Base-by-base conservation (phyloP, 1,140 invertebrate species). In the Cephus cinctus region DNA sequence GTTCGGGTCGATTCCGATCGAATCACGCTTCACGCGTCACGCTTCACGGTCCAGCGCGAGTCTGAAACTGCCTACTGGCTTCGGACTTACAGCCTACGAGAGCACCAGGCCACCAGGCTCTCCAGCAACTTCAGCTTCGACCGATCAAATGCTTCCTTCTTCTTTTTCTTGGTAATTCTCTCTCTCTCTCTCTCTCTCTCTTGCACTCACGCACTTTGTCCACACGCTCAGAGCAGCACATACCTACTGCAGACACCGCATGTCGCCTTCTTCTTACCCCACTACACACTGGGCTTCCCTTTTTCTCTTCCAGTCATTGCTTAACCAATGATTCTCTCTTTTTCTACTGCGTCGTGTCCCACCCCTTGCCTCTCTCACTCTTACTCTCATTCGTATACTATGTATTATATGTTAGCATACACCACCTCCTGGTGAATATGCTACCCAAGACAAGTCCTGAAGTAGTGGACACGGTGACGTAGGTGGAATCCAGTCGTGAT, bases 31-130 rank as follows among this genome's bases (percentile, higher is more conserved):
- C 25, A n/a, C 25, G 25, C n/a, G 6, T 39, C 65, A 65, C 65
- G 60, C 57, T 63, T 60, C 66, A 61, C 71, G 64, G 59, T 61
- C 55, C 63, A 68, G 58, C 63, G 70, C 66, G 62, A 63, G 61
- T 59, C 59, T 64, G 63, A 67, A 67, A 73, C 71, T 74, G 71
- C n/a, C n/a, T n/a, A n/a, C n/a, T n/a, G n/a, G n/a, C n/a, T n/a
- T n/a, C n/a, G n/a, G n/a, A 34, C 52, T 45, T 27, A 40, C 47
- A 34, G 43, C 51, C 12, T 39, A 9, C 34, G 35, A 41, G 43
- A 42, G 21, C 15, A 16, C 35, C 25, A 25, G n/a, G 32, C 34
- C 38, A 47, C 6, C 25, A 27, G 25, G 42, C 34, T 2, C 38
- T 19, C 19, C 11, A 16, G 20, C 6, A 38, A 35, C 42, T 45